A percentile compares a stretch with the other conserved stretches of the same genome.
These are phyloP conservation scores for Leiothrix lutea DNA, from an alignment of 2,113 vertebrate genomes.

Conservation along the genomic window DNA sequence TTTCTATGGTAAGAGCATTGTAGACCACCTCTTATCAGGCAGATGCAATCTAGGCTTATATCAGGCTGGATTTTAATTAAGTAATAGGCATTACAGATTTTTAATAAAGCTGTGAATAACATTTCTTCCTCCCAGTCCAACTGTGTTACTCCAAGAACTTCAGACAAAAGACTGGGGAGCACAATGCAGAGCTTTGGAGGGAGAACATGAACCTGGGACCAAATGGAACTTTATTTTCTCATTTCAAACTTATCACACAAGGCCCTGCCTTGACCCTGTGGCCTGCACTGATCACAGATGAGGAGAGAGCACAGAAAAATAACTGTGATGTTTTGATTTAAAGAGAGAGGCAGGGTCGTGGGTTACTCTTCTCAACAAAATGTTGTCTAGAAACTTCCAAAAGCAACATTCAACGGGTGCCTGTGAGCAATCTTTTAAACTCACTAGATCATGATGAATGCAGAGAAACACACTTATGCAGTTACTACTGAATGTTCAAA, in stretches of 20 bases:
- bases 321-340: background rate
- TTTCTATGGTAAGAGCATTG: background rate
- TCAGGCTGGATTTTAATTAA: background rate
- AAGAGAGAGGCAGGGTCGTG: background rate
- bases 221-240: background rate
- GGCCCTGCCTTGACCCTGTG: rapidly evolving
- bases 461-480: background rate
- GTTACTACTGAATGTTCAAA: background rate
- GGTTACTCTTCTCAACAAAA: background rate
- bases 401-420: rapidly evolving
- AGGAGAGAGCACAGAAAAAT: background rate
- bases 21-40: background rate
- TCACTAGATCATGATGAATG: background rate
- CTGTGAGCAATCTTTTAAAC: background rate
- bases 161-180: background rate
- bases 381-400: background rate
- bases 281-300: background rate
- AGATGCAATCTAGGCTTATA: background rate
- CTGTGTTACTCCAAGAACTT: background rate
- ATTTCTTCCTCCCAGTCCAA: background rate
- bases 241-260: background rate
- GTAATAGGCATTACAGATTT: background rate
- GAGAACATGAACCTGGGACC: background rate
- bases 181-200: background rate
- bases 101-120: background rate